Evolutionary conservation across 2,113 vertebrate genomes (phyloP).

Genomic region (Grammomys dolichurus): DNA sequence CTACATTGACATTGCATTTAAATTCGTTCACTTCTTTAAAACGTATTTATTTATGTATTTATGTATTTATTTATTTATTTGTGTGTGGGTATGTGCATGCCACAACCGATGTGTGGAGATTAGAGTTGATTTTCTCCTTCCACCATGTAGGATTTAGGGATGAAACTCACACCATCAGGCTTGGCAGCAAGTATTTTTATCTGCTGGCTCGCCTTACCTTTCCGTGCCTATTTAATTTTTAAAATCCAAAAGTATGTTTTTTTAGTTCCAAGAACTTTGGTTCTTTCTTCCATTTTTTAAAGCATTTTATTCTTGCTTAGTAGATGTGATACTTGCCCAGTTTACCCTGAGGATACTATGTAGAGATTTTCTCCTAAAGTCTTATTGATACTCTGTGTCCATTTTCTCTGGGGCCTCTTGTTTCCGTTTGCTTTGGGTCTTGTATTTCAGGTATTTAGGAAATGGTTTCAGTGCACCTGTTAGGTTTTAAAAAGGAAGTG

Average conservation of each 20-base stretch:
- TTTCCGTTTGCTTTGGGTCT: neutral
- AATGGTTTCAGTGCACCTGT: neutral
- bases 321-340: neutral
- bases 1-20: neutral
- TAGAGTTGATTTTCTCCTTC: neutral
- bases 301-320: neutral
- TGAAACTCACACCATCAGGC: neutral
- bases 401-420: neutral
- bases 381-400: neutral
- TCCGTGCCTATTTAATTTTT: neutral
- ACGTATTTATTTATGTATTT: neutral
- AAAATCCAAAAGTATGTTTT: slow-evolving; percentile 10
- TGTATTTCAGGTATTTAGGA: neutral
- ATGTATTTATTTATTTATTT: neutral
- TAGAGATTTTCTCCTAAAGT: neutral
- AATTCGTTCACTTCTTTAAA: neutral
- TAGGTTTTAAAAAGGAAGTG: neutral
- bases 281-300: neutral
- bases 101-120: neutral
- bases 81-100: too few species aligned
- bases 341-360: neutral
- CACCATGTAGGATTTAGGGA: neutral
- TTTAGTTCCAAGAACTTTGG: neutral
- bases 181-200: neutral
- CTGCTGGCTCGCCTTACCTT: neutral